Evolutionary conservation across 2,113 vertebrate genomes (phyloP).

Genomic region (Zosterops lateralis): DNA sequence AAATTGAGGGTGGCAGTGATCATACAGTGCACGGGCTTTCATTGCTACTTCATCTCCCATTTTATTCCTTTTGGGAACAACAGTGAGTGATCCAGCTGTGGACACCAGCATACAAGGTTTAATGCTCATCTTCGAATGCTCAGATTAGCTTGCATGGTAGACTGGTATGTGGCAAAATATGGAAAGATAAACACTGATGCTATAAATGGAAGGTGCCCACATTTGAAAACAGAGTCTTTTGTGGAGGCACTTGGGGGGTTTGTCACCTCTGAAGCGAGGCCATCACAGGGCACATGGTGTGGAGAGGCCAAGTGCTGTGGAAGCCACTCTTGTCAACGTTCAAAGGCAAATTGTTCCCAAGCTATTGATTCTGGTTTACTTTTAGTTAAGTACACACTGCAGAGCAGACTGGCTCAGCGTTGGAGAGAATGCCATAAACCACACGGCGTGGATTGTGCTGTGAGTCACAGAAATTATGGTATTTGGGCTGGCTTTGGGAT

Average conservation of each 20-base stretch:
- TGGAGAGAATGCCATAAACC: background rate
- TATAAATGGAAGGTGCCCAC: background rate
- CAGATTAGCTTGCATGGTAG: background rate
- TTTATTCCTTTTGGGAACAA: background rate
- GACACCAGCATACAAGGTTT: background rate
- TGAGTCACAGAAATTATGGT: background rate
- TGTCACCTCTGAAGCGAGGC: background rate
- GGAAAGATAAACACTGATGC: background rate
- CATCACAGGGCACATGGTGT: rapidly evolving
- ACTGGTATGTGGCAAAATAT: background rate
- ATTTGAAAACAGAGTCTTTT: background rate
- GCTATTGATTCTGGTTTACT: background rate
- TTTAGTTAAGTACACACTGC: background rate
- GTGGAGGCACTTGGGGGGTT: background rate
- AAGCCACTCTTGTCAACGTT: background rate
- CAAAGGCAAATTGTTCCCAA: background rate
- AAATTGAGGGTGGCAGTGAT: background rate
- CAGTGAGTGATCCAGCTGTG: background rate
- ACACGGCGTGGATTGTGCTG: background rate
- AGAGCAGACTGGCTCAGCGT: background rate
- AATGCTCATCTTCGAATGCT: background rate
- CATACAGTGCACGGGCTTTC: background rate
- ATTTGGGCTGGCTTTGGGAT: background rate
- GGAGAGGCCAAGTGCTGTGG: background rate
- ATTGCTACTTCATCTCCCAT: background rate